These are phyloP conservation scores for Prolemur simus DNA, from an alignment of 2,113 vertebrate genomes.

Conservation along the genomic window DNA sequence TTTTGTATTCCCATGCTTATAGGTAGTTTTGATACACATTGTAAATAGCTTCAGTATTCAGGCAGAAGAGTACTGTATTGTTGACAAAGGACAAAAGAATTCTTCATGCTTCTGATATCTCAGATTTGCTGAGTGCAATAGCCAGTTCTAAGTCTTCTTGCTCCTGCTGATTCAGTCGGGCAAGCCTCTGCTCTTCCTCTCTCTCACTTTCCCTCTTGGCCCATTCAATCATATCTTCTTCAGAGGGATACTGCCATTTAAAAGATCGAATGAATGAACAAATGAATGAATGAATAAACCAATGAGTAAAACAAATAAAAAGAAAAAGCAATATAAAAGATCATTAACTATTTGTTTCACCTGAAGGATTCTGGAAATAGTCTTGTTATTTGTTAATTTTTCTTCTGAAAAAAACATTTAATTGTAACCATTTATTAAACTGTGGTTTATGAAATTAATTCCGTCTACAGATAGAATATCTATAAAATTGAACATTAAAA, in stretches of 20 bases:
- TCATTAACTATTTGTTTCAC: conserved; percentile 7
- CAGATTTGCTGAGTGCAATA: conserved; percentile 99
- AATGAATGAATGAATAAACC: not conserved
- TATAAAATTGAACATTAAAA: conserved; percentile 56
- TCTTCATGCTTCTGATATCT: conserved; percentile 94
- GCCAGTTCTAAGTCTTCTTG: conserved; percentile 99
- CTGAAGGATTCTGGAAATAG: not conserved
- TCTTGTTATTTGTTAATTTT: not conserved
- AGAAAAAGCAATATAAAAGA: not conserved
- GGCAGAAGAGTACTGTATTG: conserved; percentile 73
- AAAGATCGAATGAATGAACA: conserved; percentile 68
- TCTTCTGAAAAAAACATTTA: not conserved
- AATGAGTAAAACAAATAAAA: not conserved
- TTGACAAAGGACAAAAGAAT: conserved; percentile 69
- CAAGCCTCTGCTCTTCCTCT: conserved; percentile 96
- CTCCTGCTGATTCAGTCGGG: conserved; percentile 96
- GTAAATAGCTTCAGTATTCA: conserved; percentile 80
- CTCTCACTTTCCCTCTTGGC: conserved; percentile 98
- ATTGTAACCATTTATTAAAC: conserved; percentile 26
- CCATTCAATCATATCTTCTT: conserved; percentile 99
- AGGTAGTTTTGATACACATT: conserved; percentile 83
- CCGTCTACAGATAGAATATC: not conserved
- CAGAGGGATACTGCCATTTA: conserved; percentile 94
- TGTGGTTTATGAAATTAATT: conserved; percentile 17
- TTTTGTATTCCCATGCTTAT: conserved; percentile 81